These are phyloP conservation scores for Molossus alvarezi DNA, from an alignment of 2,797 vertebrate genomes.

Conservation along the genomic window DNA sequence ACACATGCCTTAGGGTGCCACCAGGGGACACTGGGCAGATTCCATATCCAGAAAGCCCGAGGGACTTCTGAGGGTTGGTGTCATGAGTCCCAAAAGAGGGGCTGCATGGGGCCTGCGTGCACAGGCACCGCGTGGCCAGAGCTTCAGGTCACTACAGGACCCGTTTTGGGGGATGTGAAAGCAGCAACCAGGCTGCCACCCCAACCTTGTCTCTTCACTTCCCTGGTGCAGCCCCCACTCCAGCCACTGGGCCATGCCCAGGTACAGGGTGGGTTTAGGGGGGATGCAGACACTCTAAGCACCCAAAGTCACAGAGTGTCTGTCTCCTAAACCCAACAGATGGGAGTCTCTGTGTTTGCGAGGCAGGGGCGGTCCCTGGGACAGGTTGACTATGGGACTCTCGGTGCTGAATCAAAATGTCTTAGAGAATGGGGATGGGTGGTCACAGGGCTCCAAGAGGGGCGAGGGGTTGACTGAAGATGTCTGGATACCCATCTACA, in stretches of 20 bases:
- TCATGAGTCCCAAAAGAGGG: not conserved
- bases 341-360: not conserved
- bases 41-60: not conserved
- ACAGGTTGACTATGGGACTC: not conserved
- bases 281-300: too few relatives aligned
- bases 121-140: not conserved
- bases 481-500: not conserved
- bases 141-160: not conserved
- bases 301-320: too few relatives aligned
- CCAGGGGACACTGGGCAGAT: not conserved
- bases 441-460: not conserved
- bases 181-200: not conserved
- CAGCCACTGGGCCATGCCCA: not conserved
- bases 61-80: not conserved
- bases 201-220: fast-evolving
- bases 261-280: too few relatives aligned
- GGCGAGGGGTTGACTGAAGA: not conserved
- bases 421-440: not conserved
- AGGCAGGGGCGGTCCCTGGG: fast-evolving
- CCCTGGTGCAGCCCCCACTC: not conserved
- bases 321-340: not conserved
- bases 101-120: not conserved
- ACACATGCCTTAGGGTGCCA: not conserved
- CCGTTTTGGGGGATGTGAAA: fast-evolving
- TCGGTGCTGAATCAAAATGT: not conserved